Conservation (phyloP, 1,140 invertebrate species). For the Drosophila orena region DNA sequence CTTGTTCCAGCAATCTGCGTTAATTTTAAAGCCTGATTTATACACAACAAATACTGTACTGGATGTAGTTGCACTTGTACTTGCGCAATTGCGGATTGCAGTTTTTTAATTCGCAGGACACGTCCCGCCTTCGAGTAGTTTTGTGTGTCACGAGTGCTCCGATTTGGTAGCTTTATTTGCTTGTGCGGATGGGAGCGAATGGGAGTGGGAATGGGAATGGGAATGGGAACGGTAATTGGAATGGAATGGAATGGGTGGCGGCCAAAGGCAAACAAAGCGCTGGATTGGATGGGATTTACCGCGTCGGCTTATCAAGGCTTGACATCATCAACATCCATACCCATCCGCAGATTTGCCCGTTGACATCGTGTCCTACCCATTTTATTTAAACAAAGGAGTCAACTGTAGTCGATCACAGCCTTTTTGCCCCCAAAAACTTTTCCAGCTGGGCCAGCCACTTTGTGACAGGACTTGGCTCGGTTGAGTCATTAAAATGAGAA, state of each 20-base stretch:
- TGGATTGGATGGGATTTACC: slow-evolving; percentile 34
- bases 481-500: slow-evolving; percentile 82
- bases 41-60: slow-evolving; percentile 53
- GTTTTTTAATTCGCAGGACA: slow-evolving; percentile 20
- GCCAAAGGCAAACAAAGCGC: slow-evolving; percentile 30
- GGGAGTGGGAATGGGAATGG: background rate
- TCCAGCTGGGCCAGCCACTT: slow-evolving; percentile 39
- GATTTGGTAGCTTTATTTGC: slow-evolving; percentile 23
- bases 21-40: slow-evolving; percentile 83
- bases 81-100: slow-evolving; percentile 14
- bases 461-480: slow-evolving; percentile 51
- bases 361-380: slow-evolving; percentile 9
- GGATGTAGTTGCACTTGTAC: slow-evolving; percentile 8
- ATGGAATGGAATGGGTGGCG: background rate
- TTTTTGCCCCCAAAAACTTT: background rate
- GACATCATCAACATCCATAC: slow-evolving; percentile 34
- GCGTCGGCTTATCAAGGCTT: slow-evolving; percentile 31
- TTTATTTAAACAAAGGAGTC: slow-evolving; percentile 7
- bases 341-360: slow-evolving; percentile 22
- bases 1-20: slow-evolving; percentile 82
- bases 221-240: background rate
- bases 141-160: slow-evolving; percentile 43
- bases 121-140: slow-evolving; percentile 32
- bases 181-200: background rate
- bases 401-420: slow-evolving; percentile 10